phyloP scores from a whole-genome alignment of 1,140 invertebrate genomes.

The Lucilia cuprina region DNA sequence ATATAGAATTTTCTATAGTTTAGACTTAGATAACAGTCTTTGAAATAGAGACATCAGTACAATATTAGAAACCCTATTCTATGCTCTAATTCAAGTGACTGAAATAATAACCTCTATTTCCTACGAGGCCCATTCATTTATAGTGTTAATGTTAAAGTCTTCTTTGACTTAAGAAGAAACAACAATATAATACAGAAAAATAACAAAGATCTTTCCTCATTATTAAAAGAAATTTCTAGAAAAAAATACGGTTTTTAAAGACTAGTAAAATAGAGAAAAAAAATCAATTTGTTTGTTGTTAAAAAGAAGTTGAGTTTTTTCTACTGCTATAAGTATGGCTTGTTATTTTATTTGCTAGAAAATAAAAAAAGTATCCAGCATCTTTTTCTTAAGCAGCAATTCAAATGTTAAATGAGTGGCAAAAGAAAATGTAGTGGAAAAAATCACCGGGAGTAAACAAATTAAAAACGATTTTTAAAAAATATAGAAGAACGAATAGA shows the following conservation, averaged over 20 bases:
- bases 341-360: not conserved
- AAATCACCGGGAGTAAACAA: conserved; percentile 23
- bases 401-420: conserved; percentile 27
- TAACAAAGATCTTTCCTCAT: not conserved
- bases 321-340: not conserved
- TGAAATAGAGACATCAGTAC: too few species aligned
- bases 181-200: not conserved
- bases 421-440: conserved; percentile 30
- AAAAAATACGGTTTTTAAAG: not conserved
- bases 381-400: not conserved
- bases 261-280: not conserved
- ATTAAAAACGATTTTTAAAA: conserved; percentile 20
- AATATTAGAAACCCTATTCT: too few species aligned
- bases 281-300: conserved; percentile 27
- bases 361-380: not conserved
- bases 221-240: not conserved
- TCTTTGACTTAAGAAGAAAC: not conserved
- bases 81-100: too few species aligned
- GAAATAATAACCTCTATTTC: too few species aligned
- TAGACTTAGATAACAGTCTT: too few species aligned
- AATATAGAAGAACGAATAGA: not conserved
- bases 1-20: too few species aligned
- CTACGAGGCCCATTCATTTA: not conserved
- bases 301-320: conserved; percentile 7
- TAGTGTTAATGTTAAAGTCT: not conserved